These are phyloP conservation scores for Dichetophora obliterata DNA, from an alignment of 2,888 invertebrate genomes.

Conservation along the genomic window DNA sequence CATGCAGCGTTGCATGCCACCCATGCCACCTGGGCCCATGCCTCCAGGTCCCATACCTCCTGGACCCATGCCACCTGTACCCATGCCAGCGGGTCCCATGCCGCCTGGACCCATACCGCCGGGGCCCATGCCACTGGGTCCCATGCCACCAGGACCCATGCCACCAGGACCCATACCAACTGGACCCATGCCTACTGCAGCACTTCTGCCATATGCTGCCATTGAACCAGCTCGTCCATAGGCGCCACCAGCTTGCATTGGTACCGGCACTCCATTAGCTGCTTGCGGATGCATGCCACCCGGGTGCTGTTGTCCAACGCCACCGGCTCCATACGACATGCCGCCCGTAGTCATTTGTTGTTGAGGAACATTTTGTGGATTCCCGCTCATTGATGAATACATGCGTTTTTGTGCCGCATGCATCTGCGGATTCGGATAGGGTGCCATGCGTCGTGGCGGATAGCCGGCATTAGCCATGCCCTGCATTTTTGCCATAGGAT, in stretches of 20 bases:
- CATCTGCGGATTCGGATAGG: conserved; percentile 89
- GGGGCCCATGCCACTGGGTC: conserved; percentile 51
- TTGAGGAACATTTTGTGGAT: conserved; percentile 73
- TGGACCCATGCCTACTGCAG: conserved; percentile 69
- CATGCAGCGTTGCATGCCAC: conserved; percentile 48
- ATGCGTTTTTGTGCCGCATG: conserved; percentile 83
- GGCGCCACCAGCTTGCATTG: conserved; percentile 68
- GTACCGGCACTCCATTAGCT: conserved; percentile 67
- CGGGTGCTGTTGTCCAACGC: conserved; percentile 60
- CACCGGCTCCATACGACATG: conserved; percentile 66
- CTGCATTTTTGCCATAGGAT: conserved; percentile 74
- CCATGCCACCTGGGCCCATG: conserved; percentile 61
- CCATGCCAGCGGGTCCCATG: conserved; percentile 54
- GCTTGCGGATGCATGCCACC: conserved; percentile 65
- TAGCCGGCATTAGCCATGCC: conserved; percentile 72
- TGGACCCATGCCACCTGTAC: conserved; percentile 50
- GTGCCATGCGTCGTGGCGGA: conserved; percentile 85
- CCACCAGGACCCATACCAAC: conserved; percentile 44
- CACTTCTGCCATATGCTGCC: conserved; percentile 55
- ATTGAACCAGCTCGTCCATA: conserved; percentile 67
- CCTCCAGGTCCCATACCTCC: conserved; percentile 65
- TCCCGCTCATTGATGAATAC: conserved; percentile 68
- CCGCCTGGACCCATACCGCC: conserved; percentile 51
- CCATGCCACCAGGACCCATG: conserved; percentile 51
- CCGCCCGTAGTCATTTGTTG: conserved; percentile 57